phyloP scores from a whole-genome alignment of 2,888 invertebrate species.

The Allolobophora icterica region DNA sequence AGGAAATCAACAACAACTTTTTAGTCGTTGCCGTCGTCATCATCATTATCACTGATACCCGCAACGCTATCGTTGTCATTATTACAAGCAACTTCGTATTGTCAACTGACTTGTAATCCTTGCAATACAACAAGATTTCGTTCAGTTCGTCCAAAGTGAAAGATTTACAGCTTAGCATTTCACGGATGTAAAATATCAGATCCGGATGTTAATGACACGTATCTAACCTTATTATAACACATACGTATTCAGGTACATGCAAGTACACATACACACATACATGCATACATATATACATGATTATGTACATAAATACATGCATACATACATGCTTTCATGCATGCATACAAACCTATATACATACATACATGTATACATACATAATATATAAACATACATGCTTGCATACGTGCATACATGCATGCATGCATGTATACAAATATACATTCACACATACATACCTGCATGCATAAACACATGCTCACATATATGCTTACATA shows the following conservation, averaged over 20 bases:
- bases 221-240: neutral
- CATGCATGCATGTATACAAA: neutral
- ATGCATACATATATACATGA: neutral
- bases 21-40: neutral
- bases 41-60: neutral
- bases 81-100: no score
- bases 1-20: no score
- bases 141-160: neutral
- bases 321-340: neutral
- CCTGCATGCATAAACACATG: neutral
- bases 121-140: no score
- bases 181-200: neutral
- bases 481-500: neutral
- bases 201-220: neutral
- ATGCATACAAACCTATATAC: neutral
- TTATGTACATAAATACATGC: no score
- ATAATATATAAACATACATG: neutral
- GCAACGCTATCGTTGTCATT: no score
- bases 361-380: neutral
- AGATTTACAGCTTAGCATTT: neutral
- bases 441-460: neutral
- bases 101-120: no score
- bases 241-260: neutral
- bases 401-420: neutral
- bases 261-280: neutral